Percentiles rank a stretch among this genome's conserved stretches.
Evolutionary conservation across 2,888 invertebrate genomes (phyloP).

Genomic region (Drosophila vallismaia): DNA sequence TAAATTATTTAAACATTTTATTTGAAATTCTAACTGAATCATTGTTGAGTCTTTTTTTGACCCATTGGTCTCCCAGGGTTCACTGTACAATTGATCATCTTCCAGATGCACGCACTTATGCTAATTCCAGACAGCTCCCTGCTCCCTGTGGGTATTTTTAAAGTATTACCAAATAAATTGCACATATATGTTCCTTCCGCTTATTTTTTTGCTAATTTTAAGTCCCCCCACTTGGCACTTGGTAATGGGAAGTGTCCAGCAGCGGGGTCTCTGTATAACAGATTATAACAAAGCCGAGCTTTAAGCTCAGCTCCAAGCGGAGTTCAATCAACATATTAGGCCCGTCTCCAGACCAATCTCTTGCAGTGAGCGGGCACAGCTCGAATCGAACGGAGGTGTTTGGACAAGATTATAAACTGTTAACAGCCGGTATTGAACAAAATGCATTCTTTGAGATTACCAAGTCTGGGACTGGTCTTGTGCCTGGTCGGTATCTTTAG

Average conservation of each 20-base stretch:
- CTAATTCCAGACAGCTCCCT: slow-evolving; percentile 8
- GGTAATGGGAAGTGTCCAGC: background rate
- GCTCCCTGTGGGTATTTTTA: slow-evolving; percentile 31
- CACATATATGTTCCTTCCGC: slow-evolving; percentile 38
- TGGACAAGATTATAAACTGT: background rate
- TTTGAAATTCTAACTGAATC: background rate
- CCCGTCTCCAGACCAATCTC: slow-evolving; percentile 38
- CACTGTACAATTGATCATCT: slow-evolving; percentile 23
- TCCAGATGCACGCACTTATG: background rate
- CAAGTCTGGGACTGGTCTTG: slow-evolving; percentile 45
- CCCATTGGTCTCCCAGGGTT: slow-evolving; percentile 17
- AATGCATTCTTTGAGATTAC: slow-evolving; percentile 51
- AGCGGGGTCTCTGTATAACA: slow-evolving; percentile 35
- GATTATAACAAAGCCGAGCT: slow-evolving; percentile 31
- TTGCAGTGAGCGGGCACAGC: slow-evolving; percentile 59
- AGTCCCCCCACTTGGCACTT: slow-evolving; percentile 13
- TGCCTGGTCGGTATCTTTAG: slow-evolving; percentile 57
- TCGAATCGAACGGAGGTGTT: slow-evolving; percentile 42
- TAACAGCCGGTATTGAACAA: background rate
- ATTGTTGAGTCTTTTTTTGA: background rate
- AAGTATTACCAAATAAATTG: slow-evolving; percentile 11
- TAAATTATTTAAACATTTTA: background rate
- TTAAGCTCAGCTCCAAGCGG: slow-evolving; percentile 29
- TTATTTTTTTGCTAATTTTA: slow-evolving; percentile 36
- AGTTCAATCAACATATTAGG: slow-evolving; percentile 64